These are phyloP conservation scores for Paralichthys olivaceus DNA, from an alignment of 2,113 vertebrate genomes.

Conservation along the genomic window DNA sequence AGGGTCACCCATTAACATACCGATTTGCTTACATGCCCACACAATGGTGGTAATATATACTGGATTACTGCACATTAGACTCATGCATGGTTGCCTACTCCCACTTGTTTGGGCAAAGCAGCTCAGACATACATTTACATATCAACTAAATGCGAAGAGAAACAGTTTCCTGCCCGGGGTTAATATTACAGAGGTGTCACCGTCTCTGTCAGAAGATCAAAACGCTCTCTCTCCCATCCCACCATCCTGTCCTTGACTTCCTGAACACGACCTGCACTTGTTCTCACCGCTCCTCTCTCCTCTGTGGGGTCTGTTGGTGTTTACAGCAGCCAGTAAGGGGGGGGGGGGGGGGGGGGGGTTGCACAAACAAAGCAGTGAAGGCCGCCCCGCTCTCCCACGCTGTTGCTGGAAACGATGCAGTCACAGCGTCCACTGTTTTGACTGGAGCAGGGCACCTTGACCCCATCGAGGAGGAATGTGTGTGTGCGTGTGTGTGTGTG, in stretches of 20 bases:
- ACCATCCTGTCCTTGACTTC: not conserved
- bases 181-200: slow-evolving; percentile 4
- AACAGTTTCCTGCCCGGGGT: slow-evolving; percentile 15
- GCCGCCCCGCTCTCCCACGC: slow-evolving; percentile 46
- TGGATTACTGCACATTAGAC: slow-evolving; percentile 20
- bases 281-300: not conserved
- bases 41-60: slow-evolving; percentile 31
- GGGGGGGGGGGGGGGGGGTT: slow-evolving; percentile 37
- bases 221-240: not conserved
- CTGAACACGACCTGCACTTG: not conserved
- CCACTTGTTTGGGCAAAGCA: slow-evolving; percentile 35
- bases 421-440: slow-evolving; percentile 41
- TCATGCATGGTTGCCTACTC: slow-evolving; percentile 33
- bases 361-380: slow-evolving; percentile 56
- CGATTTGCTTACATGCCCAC: slow-evolving; percentile 39
- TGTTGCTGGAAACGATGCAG: slow-evolving; percentile 27
- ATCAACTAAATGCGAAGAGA: slow-evolving; percentile 20
- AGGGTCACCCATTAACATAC: slow-evolving; percentile 38
- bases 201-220: slow-evolving; percentile 3
- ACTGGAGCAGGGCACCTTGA: slow-evolving; percentile 22
- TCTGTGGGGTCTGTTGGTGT: slow-evolving; percentile 44
- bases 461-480: not conserved
- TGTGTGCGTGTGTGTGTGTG: not conserved
- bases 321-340: slow-evolving; percentile 36
- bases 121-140: slow-evolving; percentile 43